Evolutionary conservation across 2,113 vertebrate species (phyloP), one percentile per base, ranked within the genome.

Genomic region (Aegotheles bennettii): DNA sequence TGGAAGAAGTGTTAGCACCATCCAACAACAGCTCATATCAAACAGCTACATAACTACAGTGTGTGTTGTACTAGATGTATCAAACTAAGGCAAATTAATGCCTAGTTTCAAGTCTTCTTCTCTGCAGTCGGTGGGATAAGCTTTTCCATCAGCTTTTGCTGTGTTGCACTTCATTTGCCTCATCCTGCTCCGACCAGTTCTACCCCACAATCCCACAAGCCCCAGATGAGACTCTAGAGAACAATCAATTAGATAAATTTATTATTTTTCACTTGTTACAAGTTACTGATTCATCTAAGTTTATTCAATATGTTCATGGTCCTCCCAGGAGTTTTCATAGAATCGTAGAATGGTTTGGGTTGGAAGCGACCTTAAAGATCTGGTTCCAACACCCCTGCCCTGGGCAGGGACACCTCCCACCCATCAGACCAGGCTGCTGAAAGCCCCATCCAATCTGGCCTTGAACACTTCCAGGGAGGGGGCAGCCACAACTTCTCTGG

Each of bases 121-220:
- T 35, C 33, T 76, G 57, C 36, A 65, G 36, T 14, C 63, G 13
- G 25, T 53, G 23, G 69, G 40, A 71, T 35, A 64, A 87, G 10
- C 3, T 87, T 57, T 78, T 36, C 36, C 57, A 87, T 64, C 56
- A 43, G 21, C 24, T 71, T 84, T 76, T 82, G 25, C 25, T 53
- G 7, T 40, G 47, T 63, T 89, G 79, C 56, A 35, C 25, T 63
- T 64, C 4, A 59, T 56, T 65, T 73, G 28, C 31, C 23, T 82
- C 36, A 35, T 50, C 15, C 56, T 2, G 1, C 26, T 70, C 51
- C 45, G n/a, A 61, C 13, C 28, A 59, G 12, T 67, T 70, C 47
- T 31, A 25, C 1, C 0, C 24, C 0, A 1, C 12, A n/a, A 57
- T 36, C 36, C 40, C n/a, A 36, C 35, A 82, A 87, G 64, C 6